Percentiles rank a stretch among this genome's conserved stretches.
phyloP scores from a whole-genome alignment of 2,797 vertebrate genomes.

The Pangasius larnaudii region DNA sequence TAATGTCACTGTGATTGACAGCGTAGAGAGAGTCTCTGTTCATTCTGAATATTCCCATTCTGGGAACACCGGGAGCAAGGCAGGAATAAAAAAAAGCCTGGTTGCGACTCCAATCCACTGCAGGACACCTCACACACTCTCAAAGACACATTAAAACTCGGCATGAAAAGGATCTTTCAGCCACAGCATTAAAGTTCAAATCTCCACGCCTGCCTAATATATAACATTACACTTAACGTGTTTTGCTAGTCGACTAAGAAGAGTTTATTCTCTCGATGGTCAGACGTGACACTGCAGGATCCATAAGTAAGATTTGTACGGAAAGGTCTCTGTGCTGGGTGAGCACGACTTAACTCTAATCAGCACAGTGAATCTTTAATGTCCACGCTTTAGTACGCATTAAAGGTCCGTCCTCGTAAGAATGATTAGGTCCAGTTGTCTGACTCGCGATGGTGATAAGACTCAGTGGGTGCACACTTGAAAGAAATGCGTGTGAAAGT shows the following conservation, averaged over 20 bases:
- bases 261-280: background rate
- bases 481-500: slow-evolving; percentile 6
- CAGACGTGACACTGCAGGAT: slow-evolving; percentile 4
- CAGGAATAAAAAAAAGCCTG: background rate
- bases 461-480: background rate
- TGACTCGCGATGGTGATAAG: slow-evolving; percentile 23
- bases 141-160: background rate
- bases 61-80: background rate
- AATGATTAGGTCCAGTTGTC: slow-evolving; percentile 45
- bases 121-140: too few species aligned
- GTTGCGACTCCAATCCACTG: background rate
- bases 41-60: background rate
- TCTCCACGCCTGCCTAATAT: background rate
- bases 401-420: slow-evolving; percentile 2
- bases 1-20: background rate
- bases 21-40: background rate
- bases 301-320: background rate
- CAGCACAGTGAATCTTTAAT: slow-evolving; percentile 13
- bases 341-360: slow-evolving; percentile 16
- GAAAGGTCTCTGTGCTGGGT: background rate
- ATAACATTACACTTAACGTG: too few species aligned
- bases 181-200: background rate
- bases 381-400: slow-evolving; percentile 23
- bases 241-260: background rate
- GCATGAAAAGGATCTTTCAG: background rate